These are phyloP conservation scores for Oriolus oriolus DNA, from an alignment of 2,113 vertebrate genomes.

Conservation along the genomic window DNA sequence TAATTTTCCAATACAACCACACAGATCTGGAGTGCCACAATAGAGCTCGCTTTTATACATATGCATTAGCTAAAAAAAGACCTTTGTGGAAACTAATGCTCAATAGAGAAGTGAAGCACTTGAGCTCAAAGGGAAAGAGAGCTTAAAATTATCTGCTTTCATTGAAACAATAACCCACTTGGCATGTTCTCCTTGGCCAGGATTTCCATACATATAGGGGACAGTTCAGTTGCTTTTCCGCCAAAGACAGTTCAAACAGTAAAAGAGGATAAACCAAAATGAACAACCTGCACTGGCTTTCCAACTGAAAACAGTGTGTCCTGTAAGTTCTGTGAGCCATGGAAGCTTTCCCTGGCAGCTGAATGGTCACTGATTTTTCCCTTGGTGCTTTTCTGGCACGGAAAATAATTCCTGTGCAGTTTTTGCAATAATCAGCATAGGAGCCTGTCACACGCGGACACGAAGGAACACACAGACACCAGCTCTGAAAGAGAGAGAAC, in stretches of 20 bases:
- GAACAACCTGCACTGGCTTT: neutral
- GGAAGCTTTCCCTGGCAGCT: neutral
- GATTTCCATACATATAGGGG: neutral
- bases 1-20: conserved; percentile 10
- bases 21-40: neutral
- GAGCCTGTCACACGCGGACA: too few species aligned
- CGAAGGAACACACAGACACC: too few species aligned
- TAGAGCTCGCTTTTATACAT: neutral
- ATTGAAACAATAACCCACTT: conserved; percentile 17
- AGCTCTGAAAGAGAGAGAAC: too few species aligned
- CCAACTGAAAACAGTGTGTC: neutral
- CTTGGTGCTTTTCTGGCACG: neutral
- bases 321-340: neutral
- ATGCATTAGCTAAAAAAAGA: neutral
- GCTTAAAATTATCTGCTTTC: conserved; percentile 21
- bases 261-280: neutral
- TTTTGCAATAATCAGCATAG: neutral
- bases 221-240: neutral
- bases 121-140: neutral
- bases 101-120: neutral
- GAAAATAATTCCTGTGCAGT: neutral
- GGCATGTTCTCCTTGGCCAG: neutral
- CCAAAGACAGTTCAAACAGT: neutral
- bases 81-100: conserved; percentile 10
- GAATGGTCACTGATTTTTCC: neutral